Evolutionary conservation across 2,888 invertebrate genomes (phyloP).

Genomic region (Seira musarum): DNA sequence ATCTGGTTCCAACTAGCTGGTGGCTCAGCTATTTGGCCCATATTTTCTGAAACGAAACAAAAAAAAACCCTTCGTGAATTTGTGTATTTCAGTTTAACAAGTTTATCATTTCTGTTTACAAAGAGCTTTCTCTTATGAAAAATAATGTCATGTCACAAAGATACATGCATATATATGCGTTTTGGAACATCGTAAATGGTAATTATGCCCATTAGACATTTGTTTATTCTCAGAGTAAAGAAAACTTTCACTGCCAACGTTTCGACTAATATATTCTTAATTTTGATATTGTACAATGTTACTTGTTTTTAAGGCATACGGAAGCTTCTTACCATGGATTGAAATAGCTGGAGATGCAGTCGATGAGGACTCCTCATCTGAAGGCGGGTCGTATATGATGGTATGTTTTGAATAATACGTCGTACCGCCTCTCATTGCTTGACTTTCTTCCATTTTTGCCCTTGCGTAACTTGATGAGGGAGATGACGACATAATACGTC

Average conservation of each 20-base stretch:
- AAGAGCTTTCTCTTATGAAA: not conserved
- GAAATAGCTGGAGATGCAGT: constrained; percentile 43
- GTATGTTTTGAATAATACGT: constrained; percentile 41
- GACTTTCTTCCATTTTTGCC: not conserved
- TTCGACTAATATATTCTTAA: not conserved
- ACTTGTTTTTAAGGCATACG: not conserved
- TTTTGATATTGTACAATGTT: not conserved
- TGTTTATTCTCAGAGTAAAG: too few relatives aligned
- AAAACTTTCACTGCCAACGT: constrained; percentile 3
- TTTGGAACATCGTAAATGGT: too few relatives aligned
- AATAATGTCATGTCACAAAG: not conserved
- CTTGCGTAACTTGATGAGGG: constrained; percentile 13
- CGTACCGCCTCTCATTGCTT: not conserved
- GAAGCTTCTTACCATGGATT: constrained; percentile 34
- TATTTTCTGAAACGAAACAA: constrained; percentile 36
- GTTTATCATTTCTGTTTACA: too few relatives aligned
- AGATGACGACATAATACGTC: not conserved
- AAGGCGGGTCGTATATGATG: constrained; percentile 52
- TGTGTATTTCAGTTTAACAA: too few relatives aligned
- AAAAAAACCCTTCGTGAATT: too few relatives aligned
- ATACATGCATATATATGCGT: too few relatives aligned
- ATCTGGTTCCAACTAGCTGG: constrained; percentile 48
- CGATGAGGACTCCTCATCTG: constrained; percentile 44
- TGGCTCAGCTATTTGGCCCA: constrained; percentile 40
- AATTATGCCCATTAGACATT: too few relatives aligned